phyloP scores from a whole-genome alignment of 2,797 vertebrate species.

The Erpetoichthys calabaricus region DNA sequence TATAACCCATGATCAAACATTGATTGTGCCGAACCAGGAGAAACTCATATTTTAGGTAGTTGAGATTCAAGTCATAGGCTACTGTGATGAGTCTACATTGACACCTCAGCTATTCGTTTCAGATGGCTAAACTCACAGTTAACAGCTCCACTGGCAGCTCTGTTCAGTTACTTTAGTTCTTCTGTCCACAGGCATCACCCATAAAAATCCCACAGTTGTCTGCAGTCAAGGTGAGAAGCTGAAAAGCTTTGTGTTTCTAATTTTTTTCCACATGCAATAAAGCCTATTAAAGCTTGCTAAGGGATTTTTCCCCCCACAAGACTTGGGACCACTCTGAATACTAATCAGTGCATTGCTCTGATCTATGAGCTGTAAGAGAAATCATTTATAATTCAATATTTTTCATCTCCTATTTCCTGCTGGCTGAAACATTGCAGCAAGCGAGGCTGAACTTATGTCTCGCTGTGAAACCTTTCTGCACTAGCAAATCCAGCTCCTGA shows the following conservation, averaged over 20 bases:
- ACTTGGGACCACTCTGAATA: conserved; percentile 13
- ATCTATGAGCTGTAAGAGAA: conserved; percentile 24
- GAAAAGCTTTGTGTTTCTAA: conserved; percentile 1
- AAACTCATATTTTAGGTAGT: too few relatives aligned
- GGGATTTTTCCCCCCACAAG: neutral
- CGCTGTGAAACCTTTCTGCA: conserved; percentile 7
- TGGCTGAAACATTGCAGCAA: conserved; percentile 9
- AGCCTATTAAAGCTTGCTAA: conserved; percentile 9
- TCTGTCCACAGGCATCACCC: neutral
- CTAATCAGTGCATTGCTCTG: conserved; percentile 22
- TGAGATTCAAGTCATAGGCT: too few relatives aligned
- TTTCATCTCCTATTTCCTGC: conserved; percentile 18
- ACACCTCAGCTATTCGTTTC: neutral
- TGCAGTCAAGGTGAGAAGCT: neutral
- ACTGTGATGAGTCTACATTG: too few relatives aligned
- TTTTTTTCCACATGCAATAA: conserved; percentile 9
- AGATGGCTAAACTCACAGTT: conserved; percentile 3
- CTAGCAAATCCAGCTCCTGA: conserved; percentile 13
- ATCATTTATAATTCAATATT: conserved; percentile 28
- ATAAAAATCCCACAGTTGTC: conserved; percentile 4
- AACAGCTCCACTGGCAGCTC: conserved; percentile 1
- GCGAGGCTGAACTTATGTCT: conserved; percentile 9
- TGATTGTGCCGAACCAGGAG: too few relatives aligned
- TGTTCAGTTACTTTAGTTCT: conserved; percentile 1
- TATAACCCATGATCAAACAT: too few relatives aligned